Evolutionary conservation across 2,113 vertebrate genomes (phyloP).

Genomic region (Manacus vitellinus): DNA sequence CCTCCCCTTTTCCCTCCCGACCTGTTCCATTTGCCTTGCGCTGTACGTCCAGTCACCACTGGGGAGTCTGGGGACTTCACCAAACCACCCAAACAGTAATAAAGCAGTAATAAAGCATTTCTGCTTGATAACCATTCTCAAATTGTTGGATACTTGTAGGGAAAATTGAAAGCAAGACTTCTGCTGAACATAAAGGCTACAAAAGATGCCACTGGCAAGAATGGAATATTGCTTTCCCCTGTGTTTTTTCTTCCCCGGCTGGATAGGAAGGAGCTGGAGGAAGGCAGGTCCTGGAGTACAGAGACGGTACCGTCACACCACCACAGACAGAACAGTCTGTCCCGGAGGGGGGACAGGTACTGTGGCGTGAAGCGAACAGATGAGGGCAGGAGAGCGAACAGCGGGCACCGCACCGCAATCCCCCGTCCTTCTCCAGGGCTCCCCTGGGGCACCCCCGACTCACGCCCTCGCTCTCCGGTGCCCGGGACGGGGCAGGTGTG

Average conservation of each 20-base stretch:
- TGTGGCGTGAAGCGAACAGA: accelerated
- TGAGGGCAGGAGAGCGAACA: neutral
- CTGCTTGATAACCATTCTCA: neutral
- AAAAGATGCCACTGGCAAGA: neutral
- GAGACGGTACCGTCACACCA: accelerated
- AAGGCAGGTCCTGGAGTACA: neutral
- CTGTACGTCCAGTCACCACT: neutral
- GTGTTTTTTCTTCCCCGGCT: neutral
- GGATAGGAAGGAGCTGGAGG: neutral
- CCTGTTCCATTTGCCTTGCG: neutral
- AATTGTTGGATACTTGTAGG: neutral
- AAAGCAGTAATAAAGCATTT: neutral
- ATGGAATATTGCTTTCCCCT: neutral
- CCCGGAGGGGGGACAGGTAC: neutral
- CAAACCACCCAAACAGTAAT: neutral
- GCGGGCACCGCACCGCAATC: neutral
- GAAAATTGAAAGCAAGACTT: neutral
- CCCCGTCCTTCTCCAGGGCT: neutral
- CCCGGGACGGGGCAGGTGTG: neutral
- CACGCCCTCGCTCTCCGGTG: neutral
- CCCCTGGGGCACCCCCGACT: neutral
- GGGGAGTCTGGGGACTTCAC: neutral
- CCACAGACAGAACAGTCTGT: accelerated
- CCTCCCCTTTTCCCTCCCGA: neutral
- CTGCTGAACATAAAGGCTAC: neutral